Base-by-base conservation (phyloP, 2,888 invertebrate genomes). In the Hyalella azteca region DNA sequence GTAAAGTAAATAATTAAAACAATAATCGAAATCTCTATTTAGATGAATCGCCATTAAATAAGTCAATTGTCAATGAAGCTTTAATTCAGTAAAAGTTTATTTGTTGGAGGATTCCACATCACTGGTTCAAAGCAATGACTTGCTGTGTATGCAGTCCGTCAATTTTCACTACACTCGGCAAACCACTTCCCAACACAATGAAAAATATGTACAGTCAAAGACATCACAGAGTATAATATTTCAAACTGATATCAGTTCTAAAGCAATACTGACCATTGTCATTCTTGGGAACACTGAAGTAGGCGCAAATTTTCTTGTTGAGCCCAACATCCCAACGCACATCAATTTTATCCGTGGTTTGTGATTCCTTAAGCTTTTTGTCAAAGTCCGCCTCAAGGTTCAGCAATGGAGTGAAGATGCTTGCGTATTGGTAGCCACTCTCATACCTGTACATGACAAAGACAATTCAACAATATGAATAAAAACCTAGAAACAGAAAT, bases 351-450 rank as follows among this genome's bases (percentile, higher is more conserved):
- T 98, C 97, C 88, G 98, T 98, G 0, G 97, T 98, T 88, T 98
- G 98, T 0, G 97, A 96, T 88, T 99, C 99, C 88, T 99, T 99
- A 79, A 98, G 90, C 83, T 96, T 93, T 87, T 96, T 96, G 88
- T 99, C 99, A 87, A 99, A 99, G 86, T 99, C 98, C 0, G 99
- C 98, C 89, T 99, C 99, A 50, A 98, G 90, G 87, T 96, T 95
- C 0, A 99, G 97, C 45, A 99, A 89, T 0, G 99, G 98, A 0
- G 96, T 96, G 89, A 99, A 98, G 82, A 98, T 96, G 88, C 97
- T 97, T 88, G 97, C 97, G 88, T 99, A 99, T 88, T 99, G 98
- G 88, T 97, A 98, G 13, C 98, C 99, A 90, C 99, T 98, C 88
- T 98, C 98, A 87, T 99, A 99, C 85, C 97, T 91, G 79, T 90